These are phyloP conservation scores for Hydrolagus colliei DNA, from an alignment of 2,797 vertebrate genomes.

Conservation along the genomic window DNA sequence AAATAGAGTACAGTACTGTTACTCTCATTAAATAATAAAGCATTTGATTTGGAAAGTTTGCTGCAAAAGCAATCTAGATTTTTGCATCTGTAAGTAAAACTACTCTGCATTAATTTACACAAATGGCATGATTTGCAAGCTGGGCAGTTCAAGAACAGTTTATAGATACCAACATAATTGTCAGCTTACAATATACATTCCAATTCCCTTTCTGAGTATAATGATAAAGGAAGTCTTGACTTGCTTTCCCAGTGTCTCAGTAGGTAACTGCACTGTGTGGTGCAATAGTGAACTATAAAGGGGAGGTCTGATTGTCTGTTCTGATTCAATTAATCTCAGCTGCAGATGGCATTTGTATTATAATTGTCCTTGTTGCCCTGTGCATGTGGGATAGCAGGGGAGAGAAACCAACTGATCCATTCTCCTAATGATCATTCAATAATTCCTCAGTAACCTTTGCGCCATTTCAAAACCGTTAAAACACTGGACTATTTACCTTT, in stretches of 20 bases:
- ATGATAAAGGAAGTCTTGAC: not conserved
- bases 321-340: not conserved
- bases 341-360: too few species aligned
- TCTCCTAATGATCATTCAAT: too few species aligned
- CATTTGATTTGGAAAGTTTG: not conserved
- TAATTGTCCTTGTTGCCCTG: too few species aligned
- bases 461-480: too few species aligned
- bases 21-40: not conserved
- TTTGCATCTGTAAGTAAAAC: not conserved
- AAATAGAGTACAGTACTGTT: not conserved
- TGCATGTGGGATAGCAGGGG: too few species aligned
- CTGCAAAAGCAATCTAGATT: not conserved
- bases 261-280: not conserved
- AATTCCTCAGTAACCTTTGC: too few species aligned
- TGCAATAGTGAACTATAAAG: not conserved
- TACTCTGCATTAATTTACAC: not conserved
- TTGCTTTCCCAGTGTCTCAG: not conserved
- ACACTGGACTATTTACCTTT: not conserved
- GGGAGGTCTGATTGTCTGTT: not conserved
- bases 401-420: too few species aligned
- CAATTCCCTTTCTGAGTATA: not conserved
- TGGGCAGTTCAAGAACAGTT: not conserved
- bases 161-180: not conserved
- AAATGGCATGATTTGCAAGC: not conserved
- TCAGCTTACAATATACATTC: not conserved